phyloP scores from a whole-genome alignment of 2,888 invertebrate species.

The Cephus runcator region DNA sequence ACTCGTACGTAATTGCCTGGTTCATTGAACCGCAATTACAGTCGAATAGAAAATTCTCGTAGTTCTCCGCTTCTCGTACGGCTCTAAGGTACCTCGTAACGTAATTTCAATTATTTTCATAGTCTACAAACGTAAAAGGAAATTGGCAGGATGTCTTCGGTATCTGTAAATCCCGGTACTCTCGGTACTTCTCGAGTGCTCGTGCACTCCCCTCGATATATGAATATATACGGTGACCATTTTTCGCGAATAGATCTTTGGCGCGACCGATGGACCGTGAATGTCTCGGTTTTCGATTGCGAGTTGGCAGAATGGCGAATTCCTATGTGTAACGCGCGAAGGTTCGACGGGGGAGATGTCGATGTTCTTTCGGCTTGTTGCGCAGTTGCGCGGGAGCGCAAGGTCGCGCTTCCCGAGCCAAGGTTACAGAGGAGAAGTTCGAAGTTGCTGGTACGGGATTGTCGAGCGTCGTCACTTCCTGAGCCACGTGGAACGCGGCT shows the following conservation, averaged over 20 bases:
- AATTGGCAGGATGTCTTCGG: not conserved
- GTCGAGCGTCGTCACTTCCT: not conserved
- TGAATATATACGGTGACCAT: not conserved
- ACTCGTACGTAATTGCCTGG: not conserved
- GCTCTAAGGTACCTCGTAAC: not conserved
- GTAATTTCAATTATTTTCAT: not conserved
- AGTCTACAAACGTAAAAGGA: not conserved
- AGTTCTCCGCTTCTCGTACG: not conserved
- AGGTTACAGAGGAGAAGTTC: constrained; percentile 14
- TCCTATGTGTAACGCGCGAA: not conserved
- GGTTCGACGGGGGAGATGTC: constrained; percentile 3
- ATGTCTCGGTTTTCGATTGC: not conserved
- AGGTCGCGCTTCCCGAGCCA: constrained; percentile 29
- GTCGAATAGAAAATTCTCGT: not conserved
- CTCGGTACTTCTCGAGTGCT: not conserved
- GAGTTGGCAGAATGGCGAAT: not conserved
- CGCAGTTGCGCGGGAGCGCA: constrained; percentile 35
- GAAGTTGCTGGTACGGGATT: not conserved
- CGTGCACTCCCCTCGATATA: not conserved
- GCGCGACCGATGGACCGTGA: not conserved
- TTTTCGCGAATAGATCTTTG: not conserved
- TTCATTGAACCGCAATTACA: not conserved
- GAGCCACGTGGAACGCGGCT: not conserved
- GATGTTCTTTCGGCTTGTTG: constrained; percentile 31
- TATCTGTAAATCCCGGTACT: not conserved